Evolutionary conservation across 2,888 invertebrate genomes (phyloP), one percentile per base, ranked within the genome.

Genomic region (Ectemnius lituratus): DNA sequence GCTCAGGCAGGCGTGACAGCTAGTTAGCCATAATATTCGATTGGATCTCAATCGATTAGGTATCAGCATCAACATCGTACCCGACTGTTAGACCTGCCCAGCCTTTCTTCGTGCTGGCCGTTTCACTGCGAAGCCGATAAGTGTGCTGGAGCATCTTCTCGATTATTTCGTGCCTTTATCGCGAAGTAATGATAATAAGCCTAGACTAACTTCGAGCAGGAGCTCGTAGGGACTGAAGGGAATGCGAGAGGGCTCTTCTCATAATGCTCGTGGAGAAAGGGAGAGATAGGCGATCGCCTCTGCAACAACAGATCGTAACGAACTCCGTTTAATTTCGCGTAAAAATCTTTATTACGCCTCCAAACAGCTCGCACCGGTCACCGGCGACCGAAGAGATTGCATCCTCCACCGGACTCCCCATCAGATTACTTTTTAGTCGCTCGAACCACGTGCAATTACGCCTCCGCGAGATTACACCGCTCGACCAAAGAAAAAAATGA

Each of bases 1-100:
- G 87, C 72, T 86, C 86, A 86, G 78, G 85, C 84, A 83, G 83
- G 85, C 87, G 87, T 87, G 87, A 87, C 87, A 86, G 84, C 85
- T 85, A 82, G 85, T 87, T 86, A 83, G 78, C 82, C 82, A 82
- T 81, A 81, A 85, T 85, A 84, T 86, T 85, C 82, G 86, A 88
- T 88, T 86, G 80, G 85, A 87, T 87, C 84, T 86, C 86, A 79
- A 85, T 87, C 84, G 85, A 85, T 87, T 80, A 81, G 80, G 69
- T 84, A 82, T 83, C 83, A 73, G 76, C 82, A 81, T 82, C 80
- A 52, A 71, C 79, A 82, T 84, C 79, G 74, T 76, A 78, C 78
- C 80, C 60, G 67, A 64, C 74, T 80, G 72, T 83, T 76, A 66
- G 74, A 82, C 72, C 64, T 73, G 69, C 69, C 64, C 47, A 56